Evolutionary conservation across 1,140 invertebrate species (phyloP).

Genomic region (Ceratosolen solmsi): DNA sequence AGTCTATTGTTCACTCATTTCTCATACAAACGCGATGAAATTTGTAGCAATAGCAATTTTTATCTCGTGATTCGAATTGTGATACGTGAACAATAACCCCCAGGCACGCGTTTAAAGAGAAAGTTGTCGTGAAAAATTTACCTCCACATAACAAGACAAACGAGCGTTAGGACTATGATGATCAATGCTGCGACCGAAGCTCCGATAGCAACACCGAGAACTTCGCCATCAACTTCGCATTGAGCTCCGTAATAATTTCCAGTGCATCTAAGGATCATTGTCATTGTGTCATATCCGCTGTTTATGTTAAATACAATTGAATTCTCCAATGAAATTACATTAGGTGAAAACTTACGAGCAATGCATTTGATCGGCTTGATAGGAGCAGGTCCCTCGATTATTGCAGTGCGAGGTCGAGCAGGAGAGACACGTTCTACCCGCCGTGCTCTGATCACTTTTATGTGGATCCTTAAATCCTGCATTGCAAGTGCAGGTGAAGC

Average conservation of each 20-base stretch:
- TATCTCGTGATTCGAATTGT: too few species aligned
- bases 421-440: conserved; percentile 83
- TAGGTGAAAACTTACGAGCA: conserved; percentile 80
- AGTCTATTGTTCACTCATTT: too few species aligned
- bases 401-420: conserved; percentile 87
- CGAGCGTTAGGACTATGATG: conserved; percentile 89
- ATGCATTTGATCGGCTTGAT: conserved; percentile 81
- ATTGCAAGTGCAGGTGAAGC: conserved; percentile 89
- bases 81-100: too few species aligned
- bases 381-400: conserved; percentile 86
- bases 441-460: conserved; percentile 76
- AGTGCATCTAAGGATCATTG: conserved; percentile 77
- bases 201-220: conserved; percentile 90
- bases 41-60: too few species aligned
- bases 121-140: conserved; percentile 65
- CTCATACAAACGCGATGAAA: too few species aligned
- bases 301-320: background rate
- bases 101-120: too few species aligned
- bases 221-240: conserved; percentile 93
- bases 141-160: conserved; percentile 93
- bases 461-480: conserved; percentile 85
- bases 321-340: background rate
- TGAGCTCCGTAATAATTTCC: conserved; percentile 90
- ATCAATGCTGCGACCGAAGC: conserved; percentile 89
- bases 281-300: background rate